Conservation (phyloP, 2,113 vertebrate species). For the Jaculus jaculus region DNA sequence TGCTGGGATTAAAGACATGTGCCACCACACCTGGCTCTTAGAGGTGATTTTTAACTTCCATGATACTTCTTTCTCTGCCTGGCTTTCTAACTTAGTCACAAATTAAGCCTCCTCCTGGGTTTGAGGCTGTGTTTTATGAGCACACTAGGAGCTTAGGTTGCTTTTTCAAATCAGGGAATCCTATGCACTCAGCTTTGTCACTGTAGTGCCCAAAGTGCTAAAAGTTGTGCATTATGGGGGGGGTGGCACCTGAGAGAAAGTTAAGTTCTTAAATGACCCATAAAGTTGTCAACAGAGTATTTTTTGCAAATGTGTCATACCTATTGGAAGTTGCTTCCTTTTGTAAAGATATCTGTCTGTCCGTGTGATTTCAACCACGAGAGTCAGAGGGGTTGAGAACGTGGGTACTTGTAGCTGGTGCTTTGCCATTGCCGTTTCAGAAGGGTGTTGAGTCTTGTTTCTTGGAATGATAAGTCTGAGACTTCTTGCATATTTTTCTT, state of each 20-base stretch:
- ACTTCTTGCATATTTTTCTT: slow-evolving; percentile 35
- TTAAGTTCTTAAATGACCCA: background rate
- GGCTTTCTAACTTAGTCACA: background rate
- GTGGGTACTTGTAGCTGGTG: background rate
- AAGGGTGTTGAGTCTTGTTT: background rate
- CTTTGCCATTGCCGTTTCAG: background rate
- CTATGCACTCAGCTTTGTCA: background rate
- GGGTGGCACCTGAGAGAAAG: slow-evolving; percentile 4
- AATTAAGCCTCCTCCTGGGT: background rate
- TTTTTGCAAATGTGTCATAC: background rate
- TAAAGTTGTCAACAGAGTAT: background rate
- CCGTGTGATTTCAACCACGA: background rate
- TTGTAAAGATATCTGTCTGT: background rate
- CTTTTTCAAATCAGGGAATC: slow-evolving; percentile 67
- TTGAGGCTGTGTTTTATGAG: background rate
- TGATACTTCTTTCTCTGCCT: background rate
- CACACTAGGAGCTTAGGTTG: background rate
- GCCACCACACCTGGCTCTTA: no score
- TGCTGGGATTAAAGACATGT: no score
- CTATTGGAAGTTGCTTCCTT: background rate
- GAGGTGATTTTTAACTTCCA: slow-evolving; percentile 56
- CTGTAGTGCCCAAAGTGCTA: slow-evolving; percentile 64
- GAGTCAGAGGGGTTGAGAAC: no score
- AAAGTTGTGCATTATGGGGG: slow-evolving; percentile 28
- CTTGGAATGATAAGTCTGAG: background rate